Base-by-base conservation (phyloP, 2,888 invertebrate genomes). In the Sclerodermus sp. region DNA sequence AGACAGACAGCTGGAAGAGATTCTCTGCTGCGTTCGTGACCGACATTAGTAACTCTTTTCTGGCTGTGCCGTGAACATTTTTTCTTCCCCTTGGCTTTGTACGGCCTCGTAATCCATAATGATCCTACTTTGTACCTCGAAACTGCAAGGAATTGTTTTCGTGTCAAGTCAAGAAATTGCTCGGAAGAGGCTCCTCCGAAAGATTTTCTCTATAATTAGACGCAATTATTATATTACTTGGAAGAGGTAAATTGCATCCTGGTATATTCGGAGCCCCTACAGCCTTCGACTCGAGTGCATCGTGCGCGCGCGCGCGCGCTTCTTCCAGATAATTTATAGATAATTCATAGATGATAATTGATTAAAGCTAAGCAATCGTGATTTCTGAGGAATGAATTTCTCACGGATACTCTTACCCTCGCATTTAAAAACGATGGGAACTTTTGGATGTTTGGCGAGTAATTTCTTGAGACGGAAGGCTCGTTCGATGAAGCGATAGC, bases 41-140 rank as follows among this genome's bases (percentile, higher is more conserved):
- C 56, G 59, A 63, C 63, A 64, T 63, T 59, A 61, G 61, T 64
- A 64, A 64, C 59, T 56, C 57, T 61, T 61, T 37, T 41, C 18
- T 9, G 38, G 10, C 42, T 46, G 45, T 42, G 32, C 30, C 15
- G 17, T 17, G 42, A 32, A 49, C 49, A 37, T 47, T 45, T 49
- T 47, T 50, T 46, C 42, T 18, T 45, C 42, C 23, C 23, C 8
- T 44, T 37, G 29, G 29, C 46, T 42, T 49, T 49, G 16, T 31
- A 23, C 17, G 23, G 17, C 16, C 40, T 45, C 42, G 46, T 53
- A 43, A 40, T 47, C 23, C 23, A 23, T 23, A 30, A 29, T 47
- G 39, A 16, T 37, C 38, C 42, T 32, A 31, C 14, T 32, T 29
- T 42, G 32, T 31, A 12, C 9, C 15, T 47, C 29, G 14, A 9